phyloP scores from a whole-genome alignment of 2,888 invertebrate genomes.

The Sepiola atlantica region DNA sequence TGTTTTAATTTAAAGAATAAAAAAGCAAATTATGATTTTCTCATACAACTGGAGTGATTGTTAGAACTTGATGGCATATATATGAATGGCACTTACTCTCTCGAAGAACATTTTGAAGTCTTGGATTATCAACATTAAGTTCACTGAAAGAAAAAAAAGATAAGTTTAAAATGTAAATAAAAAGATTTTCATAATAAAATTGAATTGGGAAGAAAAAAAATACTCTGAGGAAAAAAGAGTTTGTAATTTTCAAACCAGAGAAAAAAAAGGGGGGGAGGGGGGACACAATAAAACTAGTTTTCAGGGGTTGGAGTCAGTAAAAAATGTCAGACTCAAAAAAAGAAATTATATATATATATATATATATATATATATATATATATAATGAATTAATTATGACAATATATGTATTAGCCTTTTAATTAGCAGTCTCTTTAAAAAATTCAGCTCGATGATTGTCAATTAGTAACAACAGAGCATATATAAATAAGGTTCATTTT shows the following conservation, averaged over 20 bases:
- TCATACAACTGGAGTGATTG: not conserved
- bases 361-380: no score
- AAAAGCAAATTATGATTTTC: not conserved
- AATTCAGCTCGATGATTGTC: no score
- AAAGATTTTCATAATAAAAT: not conserved
- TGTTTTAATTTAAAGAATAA: no score
- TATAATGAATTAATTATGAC: no score
- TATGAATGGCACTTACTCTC: constrained; percentile 79
- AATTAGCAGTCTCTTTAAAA: no score
- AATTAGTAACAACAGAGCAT: no score
- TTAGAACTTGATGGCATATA: not conserved
- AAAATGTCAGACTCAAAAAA: not conserved
- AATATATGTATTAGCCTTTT: no score
- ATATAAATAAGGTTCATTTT: no score
- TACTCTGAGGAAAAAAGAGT: not conserved
- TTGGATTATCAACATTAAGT: constrained; percentile 82
- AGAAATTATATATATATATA: not conserved
- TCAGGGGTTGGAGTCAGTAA: no score
- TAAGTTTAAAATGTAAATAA: constrained; percentile 24
- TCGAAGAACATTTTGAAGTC: constrained; percentile 85
- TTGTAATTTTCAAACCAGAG: not conserved
- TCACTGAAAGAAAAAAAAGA: constrained; percentile 77
- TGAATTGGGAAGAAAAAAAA: not conserved
- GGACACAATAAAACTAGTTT: no score
- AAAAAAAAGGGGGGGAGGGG: not conserved